Evolutionary conservation across 2,113 vertebrate genomes (phyloP), one percentile per base, ranked within the genome.

Genomic region (Rhynchomys soricoides): DNA sequence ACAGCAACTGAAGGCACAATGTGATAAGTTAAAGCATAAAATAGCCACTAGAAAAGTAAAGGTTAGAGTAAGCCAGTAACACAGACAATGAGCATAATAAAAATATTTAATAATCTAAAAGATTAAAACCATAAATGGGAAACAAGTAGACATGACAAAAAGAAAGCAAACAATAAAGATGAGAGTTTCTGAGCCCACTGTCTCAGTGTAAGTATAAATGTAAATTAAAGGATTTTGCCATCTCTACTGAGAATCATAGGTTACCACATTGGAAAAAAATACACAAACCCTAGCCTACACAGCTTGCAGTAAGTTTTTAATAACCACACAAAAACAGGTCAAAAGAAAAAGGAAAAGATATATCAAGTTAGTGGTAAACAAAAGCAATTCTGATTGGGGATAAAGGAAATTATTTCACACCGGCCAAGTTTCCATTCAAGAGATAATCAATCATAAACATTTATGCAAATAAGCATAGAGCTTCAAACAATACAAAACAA

Each of bases 271-370:
- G 37, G 31, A 19, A 6, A 57, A 70, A 85, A 85, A 85, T 62
- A 94, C 83, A 10, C 19, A 86, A 90, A 87, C 48, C 22, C 1
- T 52, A 82, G n/a, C 5, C 22, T 87, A 70, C 70, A 26, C 5
- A 62, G 34, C 16, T 48, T 78, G 16, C 1, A 22, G 52, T 48
- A 89, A 55, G 75, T 75, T 19, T 93, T 71, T 88, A 90, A 78
- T 26, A 92, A 64, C n/a, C 48, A 90, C 48, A 87, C 37, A 87
- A 70, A 91, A 95, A 70, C 45, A 64, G 68, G 59, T 88, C 75
- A 52, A 90, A 87, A 85, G n/a, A 57, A 91, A 88, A 75, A 52
- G 31, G 9, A 34, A 48, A 90, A 86, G 55, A 48, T 16, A n/a
- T 1, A 50, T 21, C 12, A 3, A 62, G 12, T 71, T 82, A 92